Conservation (phyloP, 2,888 invertebrate genomes). For the Cataglyphis albicans region DNA sequence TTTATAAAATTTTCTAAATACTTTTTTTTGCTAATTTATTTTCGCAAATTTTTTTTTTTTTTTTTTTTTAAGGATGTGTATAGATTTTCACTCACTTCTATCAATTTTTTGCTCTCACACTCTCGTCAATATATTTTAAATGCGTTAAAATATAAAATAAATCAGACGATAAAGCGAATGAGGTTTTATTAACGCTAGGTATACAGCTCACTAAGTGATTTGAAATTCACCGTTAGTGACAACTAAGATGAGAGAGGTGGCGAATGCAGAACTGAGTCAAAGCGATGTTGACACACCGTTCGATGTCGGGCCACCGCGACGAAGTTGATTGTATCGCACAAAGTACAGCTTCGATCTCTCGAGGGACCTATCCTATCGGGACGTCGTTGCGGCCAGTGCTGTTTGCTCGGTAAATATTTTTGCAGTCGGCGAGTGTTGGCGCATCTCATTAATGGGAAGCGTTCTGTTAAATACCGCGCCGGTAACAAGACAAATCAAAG, state of each 20-base stretch:
- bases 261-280: constrained; percentile 22
- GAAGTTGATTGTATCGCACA: constrained; percentile 46
- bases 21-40: background rate
- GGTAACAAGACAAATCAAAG: constrained; percentile 30
- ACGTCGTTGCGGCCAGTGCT: constrained; percentile 38
- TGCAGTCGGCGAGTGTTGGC: constrained; percentile 46
- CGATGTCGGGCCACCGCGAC: constrained; percentile 22
- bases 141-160: background rate
- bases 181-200: background rate
- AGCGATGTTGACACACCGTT: constrained; percentile 41
- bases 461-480: constrained; percentile 38
- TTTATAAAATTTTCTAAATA: background rate
- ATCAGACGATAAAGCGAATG: background rate
- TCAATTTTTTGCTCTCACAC: background rate
- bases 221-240: constrained; percentile 9
- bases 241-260: constrained; percentile 26
- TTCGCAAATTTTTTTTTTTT: background rate
- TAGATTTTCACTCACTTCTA: background rate
- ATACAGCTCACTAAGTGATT: background rate
- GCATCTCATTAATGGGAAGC: constrained; percentile 44
- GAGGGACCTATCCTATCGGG: constrained; percentile 30
- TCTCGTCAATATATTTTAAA: background rate
- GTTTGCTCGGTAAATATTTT: constrained; percentile 53
- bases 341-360: constrained; percentile 29
- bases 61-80: background rate